Evolutionary conservation across 2,113 vertebrate species (phyloP), one percentile per base, ranked within the genome.

Genomic region (Stigmatopora argus): DNA sequence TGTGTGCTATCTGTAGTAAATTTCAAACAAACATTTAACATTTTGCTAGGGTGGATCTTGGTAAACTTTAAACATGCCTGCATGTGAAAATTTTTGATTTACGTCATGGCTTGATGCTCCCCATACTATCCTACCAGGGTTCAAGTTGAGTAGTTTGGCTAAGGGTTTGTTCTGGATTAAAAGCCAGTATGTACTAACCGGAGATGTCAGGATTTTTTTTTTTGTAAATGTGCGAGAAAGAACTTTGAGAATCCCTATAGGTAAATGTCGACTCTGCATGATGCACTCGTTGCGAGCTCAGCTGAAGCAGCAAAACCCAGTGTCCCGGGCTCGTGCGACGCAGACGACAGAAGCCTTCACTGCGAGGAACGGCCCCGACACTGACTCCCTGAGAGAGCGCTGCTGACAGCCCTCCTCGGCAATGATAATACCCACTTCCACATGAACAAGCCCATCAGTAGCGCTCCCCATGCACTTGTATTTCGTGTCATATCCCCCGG

Each of bases 351-450:
- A 81, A 76, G 84, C 72, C 71, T 75, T 82, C 79, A 77, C 72
- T 61, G 47, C 73, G n/a, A 71, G 74, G 57, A 46, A 73, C 79
- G 77, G 71, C 64, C 76, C 74, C 77, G 81, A 82, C 77, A 68
- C 78, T 58, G 69, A 77, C 77, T 79, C 73, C 81, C 82, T 59
- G 67, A 82, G 82, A 49, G 55, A 67, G 69, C 74, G 66, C 61
- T 58, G 65, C 80, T 79, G 81, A 71, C 81, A 84, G 83, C 72
- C 65, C 79, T 84, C 58, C 61, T 89, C 86, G 81, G 81, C 85
- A 85, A 89, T 86, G 84, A 83, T 85, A 85, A 87, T 83, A 69
- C 68, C 81, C 64, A 72, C 84, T 86, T 81, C 79, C 78, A 77
- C 86, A 85, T 80, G 83, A 83, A 74, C 80, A 80, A 75, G 71